A percentile compares a stretch with the other conserved stretches of the same genome.
Evolutionary conservation across 1,140 invertebrate species (phyloP).

Genomic region (Eurosta solidaginis): DNA sequence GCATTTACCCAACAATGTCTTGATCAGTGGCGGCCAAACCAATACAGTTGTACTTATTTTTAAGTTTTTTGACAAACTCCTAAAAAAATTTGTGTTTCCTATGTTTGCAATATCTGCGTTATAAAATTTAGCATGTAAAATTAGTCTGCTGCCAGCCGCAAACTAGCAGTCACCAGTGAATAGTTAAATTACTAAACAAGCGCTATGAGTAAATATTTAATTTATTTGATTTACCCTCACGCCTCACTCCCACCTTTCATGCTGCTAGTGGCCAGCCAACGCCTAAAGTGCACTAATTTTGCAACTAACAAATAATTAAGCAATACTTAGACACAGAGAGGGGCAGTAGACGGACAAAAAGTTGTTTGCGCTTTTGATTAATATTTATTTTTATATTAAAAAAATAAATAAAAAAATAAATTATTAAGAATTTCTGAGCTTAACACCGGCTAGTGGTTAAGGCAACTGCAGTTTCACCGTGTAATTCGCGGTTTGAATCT

Average conservation of each 20-base stretch:
- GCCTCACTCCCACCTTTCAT: not conserved
- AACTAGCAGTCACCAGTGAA: not conserved
- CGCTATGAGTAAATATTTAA: constrained; percentile 24
- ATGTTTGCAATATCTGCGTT: not conserved
- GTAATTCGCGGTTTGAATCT: too few relatives aligned
- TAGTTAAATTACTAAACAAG: constrained; percentile 11
- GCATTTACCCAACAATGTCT: too few relatives aligned
- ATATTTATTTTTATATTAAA: not conserved
- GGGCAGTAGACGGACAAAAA: not conserved
- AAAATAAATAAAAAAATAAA: too few relatives aligned
- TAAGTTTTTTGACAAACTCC: not conserved
- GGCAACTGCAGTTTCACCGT: too few relatives aligned
- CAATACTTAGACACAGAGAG: not conserved
- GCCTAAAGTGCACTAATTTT: constrained; percentile 3
- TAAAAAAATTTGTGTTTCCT: too few relatives aligned
- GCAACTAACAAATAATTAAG: constrained; percentile 19
- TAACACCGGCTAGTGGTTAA: too few relatives aligned
- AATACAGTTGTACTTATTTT: not conserved
- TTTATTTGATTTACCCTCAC: not conserved
- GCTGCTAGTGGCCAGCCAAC: not conserved
- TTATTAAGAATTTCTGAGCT: too few relatives aligned
- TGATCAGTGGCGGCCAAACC: too few relatives aligned
- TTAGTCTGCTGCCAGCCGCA: not conserved
- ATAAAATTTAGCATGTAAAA: not conserved
- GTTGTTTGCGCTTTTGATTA: not conserved